Base-by-base conservation (phyloP, 2,113 vertebrate species). In the Syngnathus scovelli region DNA sequence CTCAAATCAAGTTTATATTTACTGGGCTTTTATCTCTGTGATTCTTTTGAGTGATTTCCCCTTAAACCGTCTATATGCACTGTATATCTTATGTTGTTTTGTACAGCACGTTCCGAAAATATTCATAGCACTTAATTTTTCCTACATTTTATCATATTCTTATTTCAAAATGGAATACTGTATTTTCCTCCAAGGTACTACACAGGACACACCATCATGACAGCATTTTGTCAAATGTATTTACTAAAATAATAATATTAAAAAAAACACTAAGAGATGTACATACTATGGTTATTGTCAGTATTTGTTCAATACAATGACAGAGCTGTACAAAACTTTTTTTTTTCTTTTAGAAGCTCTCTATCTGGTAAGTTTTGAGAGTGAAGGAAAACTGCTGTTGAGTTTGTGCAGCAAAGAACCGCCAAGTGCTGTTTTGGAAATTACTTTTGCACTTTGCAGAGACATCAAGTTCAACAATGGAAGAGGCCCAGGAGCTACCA, bases 401-500 rank as follows among this genome's bases (percentile, higher is more conserved):
- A 13, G 27, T 9, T n/a, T 21, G 51, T 15, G 46, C 1, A 8
- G 18, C 18, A 49, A 49, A 49, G 7, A 33, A 33, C 27, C 12
- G 21, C 16, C 36, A 15, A 36, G 13, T 36, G 12, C 13, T 59
- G 33, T 37, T 12, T 12, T 23, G 21, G 11, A 23, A 55, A 55
- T 55, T 11, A n/a, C 41, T 44, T 12, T 37, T 41, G 19, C 9
- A 66, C 59, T 71, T 10, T 51, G 15, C 60, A 85, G 85, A 71
- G n/a, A 21, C 71, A 7, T 67, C 75, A 36, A 76, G 58, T n/a
- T 91, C 92, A 16, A 88, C 86, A 0, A 70, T 77, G 15, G 94
- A 95, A 68, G 88, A 92, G 0, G 94, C 92, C 70, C 95, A 98
- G 87, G 97, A 98, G 68, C 94, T 98, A 1, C 95, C 97, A 10